Conservation (phyloP, 64 coral and sea anemone genomes). For the Montipora foliosa region DNA sequence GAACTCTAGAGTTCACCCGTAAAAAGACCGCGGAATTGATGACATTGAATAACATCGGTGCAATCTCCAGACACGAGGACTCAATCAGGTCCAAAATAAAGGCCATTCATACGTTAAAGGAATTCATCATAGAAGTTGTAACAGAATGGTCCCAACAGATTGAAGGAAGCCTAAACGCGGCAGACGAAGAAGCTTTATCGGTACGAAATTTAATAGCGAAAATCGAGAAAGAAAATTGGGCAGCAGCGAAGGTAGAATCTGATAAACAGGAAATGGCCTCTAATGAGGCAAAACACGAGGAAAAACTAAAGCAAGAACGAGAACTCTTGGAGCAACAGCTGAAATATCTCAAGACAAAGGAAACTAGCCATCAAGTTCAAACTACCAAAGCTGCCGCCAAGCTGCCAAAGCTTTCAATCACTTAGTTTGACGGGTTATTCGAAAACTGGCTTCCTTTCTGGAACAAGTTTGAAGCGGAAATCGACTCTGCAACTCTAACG, state of each 20-base stretch:
- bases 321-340: not conserved
- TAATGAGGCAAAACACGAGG: not conserved
- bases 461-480: conserved; percentile 15
- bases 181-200: too few relatives aligned
- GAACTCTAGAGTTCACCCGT: too few relatives aligned
- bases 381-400: not conserved
- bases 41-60: not conserved
- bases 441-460: conserved; percentile 10
- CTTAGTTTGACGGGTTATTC: conserved; percentile 4
- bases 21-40: too few relatives aligned
- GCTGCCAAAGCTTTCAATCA: conserved; percentile 2
- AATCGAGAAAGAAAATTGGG: too few relatives aligned
- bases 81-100: not conserved
- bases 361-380: conserved; percentile 7
- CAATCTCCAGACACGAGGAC: not conserved
- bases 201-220: too few relatives aligned
- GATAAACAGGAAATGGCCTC: not conserved
- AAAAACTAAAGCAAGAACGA: not conserved
- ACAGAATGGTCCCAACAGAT: too few relatives aligned
- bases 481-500: conserved; percentile 12
- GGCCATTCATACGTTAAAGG: conserved; percentile 2
- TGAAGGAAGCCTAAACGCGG: too few relatives aligned
- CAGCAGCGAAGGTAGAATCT: not conserved
- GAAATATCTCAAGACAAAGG: conserved; percentile 5
- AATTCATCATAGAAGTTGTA: not conserved